A percentile compares a stretch with the other conserved stretches of the same genome.
phyloP scores from a whole-genome alignment of 2,888 invertebrate species.

The Geophilus truncorum region DNA sequence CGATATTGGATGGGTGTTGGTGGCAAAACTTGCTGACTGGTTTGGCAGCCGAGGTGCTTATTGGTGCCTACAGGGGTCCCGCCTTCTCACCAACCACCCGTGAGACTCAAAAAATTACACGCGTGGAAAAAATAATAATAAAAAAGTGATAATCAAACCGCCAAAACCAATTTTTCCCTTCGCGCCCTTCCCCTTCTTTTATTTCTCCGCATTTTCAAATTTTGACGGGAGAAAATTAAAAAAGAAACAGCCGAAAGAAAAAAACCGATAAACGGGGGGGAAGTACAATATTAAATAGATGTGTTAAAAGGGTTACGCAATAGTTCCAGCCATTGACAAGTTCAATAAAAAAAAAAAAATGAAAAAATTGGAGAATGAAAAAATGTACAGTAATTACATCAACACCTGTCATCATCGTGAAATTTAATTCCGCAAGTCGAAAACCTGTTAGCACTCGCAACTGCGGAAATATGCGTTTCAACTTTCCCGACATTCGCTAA shows the following conservation, averaged over 20 bases:
- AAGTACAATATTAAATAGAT: neutral
- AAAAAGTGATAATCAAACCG: neutral
- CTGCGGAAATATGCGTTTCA: neutral
- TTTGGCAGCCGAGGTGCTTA: constrained; percentile 31
- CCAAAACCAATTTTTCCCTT: neutral
- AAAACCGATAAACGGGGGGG: neutral
- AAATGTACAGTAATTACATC: neutral
- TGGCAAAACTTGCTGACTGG: constrained; percentile 19
- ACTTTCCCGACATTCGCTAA: neutral
- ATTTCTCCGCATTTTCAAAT: neutral
- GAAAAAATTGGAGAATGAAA: neutral
- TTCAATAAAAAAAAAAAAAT: neutral
- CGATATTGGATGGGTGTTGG: constrained; percentile 29
- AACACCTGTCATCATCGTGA: constrained; percentile 18
- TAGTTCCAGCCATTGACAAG: too few relatives aligned
- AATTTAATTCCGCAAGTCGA: neutral
- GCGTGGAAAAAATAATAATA: too few relatives aligned
- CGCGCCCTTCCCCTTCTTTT: neutral
- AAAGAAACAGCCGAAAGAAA: neutral
- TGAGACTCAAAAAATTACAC: neutral
- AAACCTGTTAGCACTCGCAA: neutral
- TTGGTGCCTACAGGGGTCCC: constrained; percentile 30
- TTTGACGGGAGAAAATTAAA: neutral
- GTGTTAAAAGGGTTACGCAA: too few relatives aligned
- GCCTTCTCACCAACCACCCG: neutral